These are phyloP conservation scores for Drosophila aff. DNA, from an alignment of 1,140 invertebrate species.

Conservation along the genomic window DNA sequence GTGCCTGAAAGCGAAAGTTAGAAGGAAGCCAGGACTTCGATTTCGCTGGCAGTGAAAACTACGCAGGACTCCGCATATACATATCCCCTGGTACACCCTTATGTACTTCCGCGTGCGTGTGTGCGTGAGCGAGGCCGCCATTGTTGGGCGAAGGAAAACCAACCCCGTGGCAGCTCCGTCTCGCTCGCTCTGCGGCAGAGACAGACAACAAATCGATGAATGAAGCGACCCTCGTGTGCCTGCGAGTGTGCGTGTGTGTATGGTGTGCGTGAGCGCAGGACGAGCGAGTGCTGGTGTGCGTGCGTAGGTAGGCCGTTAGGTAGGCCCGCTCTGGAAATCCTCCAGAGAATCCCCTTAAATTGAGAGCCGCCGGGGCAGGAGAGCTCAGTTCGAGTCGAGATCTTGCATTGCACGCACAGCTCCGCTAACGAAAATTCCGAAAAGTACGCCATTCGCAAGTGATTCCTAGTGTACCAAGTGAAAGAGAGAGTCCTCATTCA, in stretches of 20 bases:
- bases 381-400: slow-evolving; percentile 82
- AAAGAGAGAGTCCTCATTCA: slow-evolving; percentile 4
- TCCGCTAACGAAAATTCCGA: neutral
- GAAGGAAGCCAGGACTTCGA: slow-evolving; percentile 61
- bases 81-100: slow-evolving; percentile 35
- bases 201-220: slow-evolving; percentile 82
- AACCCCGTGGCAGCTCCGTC: slow-evolving; percentile 61
- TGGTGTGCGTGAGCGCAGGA: slow-evolving; percentile 38
- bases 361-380: slow-evolving; percentile 53
- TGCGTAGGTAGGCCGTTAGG: slow-evolving; percentile 69
- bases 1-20: slow-evolving; percentile 70
- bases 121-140: slow-evolving; percentile 51
- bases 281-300: slow-evolving; percentile 8
- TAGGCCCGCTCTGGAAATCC: slow-evolving; percentile 60
- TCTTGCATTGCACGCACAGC: slow-evolving; percentile 73
- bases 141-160: slow-evolving; percentile 67
- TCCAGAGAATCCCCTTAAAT: slow-evolving; percentile 72
- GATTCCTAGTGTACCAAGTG: slow-evolving; percentile 42
- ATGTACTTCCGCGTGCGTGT: slow-evolving; percentile 50
- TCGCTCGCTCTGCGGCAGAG: slow-evolving; percentile 65
- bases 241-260: slow-evolving; percentile 22
- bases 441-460: slow-evolving; percentile 5
- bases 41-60: slow-evolving; percentile 46
- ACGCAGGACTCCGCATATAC: slow-evolving; percentile 36
- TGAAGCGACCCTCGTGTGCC: slow-evolving; percentile 55